Evolutionary conservation across 2,888 invertebrate genomes (phyloP).

Genomic region (Caenorhabditis parvicauda): DNA sequence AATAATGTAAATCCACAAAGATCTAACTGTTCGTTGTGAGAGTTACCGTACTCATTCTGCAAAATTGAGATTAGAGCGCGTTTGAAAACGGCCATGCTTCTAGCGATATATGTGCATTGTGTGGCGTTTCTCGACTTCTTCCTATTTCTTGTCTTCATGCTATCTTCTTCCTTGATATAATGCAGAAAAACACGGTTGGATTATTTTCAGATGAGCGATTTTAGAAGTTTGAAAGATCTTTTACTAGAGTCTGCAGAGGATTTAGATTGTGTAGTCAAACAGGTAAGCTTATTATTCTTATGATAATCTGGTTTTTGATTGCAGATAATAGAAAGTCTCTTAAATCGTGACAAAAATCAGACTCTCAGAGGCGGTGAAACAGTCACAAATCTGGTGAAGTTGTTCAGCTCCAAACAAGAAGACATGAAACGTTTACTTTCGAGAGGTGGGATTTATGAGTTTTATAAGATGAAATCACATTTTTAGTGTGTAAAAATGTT

Average conservation of each 20-base stretch:
- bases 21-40: too few species aligned
- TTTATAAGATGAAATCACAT: too few species aligned
- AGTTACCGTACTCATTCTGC: too few species aligned
- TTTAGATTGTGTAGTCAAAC: slow-evolving; percentile 39
- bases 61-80: too few species aligned
- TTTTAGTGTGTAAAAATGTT: neutral
- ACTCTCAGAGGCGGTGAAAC: slow-evolving; percentile 16
- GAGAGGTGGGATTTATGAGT: slow-evolving; percentile 15
- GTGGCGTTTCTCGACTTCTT: too few species aligned
- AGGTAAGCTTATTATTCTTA: slow-evolving; percentile 15
- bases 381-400: slow-evolving; percentile 21
- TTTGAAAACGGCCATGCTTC: too few species aligned
- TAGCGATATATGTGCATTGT: too few species aligned
- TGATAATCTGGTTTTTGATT: neutral
- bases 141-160: too few species aligned
- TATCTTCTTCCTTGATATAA: too few species aligned
- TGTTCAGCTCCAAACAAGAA: slow-evolving; percentile 35
- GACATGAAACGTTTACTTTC: slow-evolving; percentile 16
- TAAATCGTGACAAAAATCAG: slow-evolving; percentile 30
- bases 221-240: slow-evolving; percentile 35
- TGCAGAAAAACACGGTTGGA: too few species aligned
- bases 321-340: slow-evolving; percentile 37
- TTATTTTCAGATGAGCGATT: slow-evolving; percentile 9
- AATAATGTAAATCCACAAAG: too few species aligned
- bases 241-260: slow-evolving; percentile 40